A percentile compares a stretch with the other conserved stretches of the same genome.
Evolutionary conservation across 23 tunicate genomes (phyloP).

Genomic region (Trididemnum miniatum): DNA sequence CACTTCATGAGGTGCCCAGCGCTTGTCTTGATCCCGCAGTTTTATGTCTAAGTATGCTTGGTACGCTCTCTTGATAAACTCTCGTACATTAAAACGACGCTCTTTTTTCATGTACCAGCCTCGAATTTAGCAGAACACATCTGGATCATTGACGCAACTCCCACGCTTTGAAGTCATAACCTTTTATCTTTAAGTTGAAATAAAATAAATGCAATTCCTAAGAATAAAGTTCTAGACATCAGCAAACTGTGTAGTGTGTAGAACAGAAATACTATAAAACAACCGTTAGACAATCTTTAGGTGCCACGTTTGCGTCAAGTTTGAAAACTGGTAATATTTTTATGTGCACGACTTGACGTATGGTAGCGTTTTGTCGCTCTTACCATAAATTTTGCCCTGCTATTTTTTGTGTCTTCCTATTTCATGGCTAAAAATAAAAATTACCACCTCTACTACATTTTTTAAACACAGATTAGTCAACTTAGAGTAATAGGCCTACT

Average conservation of each 20-base stretch:
- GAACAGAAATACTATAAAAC: too few relatives aligned
- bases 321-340: too few relatives aligned
- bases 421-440: too few relatives aligned
- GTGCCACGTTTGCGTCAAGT: too few relatives aligned
- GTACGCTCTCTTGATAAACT: background rate
- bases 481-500: too few relatives aligned
- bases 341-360: too few relatives aligned
- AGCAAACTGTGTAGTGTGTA: background rate
- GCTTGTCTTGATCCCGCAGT: conserved; percentile 15
- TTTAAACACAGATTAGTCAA: too few relatives aligned
- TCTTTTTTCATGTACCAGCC: background rate
- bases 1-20: conserved; percentile 17
- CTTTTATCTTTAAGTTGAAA: background rate
- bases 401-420: too few relatives aligned
- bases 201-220: background rate
- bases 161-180: background rate
- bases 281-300: too few relatives aligned
- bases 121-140: conserved; percentile 12
- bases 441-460: too few relatives aligned
- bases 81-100: background rate
- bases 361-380: too few relatives aligned
- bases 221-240: background rate
- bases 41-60: conserved; percentile 7
- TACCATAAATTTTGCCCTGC: too few relatives aligned
- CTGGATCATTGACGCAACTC: background rate